Evolutionary conservation across 2,113 vertebrate species (phyloP).

Genomic region (Apteryx mantelli): DNA sequence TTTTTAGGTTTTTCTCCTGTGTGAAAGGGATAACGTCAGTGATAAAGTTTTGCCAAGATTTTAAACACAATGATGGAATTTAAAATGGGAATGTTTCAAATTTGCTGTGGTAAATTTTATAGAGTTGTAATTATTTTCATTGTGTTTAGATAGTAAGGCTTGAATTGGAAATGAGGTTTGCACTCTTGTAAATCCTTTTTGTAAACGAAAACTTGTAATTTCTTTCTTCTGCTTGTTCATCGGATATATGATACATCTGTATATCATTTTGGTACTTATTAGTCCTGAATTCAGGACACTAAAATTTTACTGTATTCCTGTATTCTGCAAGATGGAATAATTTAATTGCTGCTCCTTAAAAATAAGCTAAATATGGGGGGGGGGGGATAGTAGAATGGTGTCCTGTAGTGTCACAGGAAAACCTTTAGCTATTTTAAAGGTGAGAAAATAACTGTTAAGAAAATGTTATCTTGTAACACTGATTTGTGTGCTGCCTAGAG

Average conservation of each 20-base stretch:
- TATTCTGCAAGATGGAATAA: neutral
- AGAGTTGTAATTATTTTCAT: neutral
- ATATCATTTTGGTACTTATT: neutral
- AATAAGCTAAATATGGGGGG: neutral
- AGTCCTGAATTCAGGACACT: neutral
- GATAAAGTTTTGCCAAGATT: neutral
- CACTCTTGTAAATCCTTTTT: neutral
- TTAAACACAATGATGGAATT: neutral
- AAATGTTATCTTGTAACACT: neutral
- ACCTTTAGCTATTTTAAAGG: neutral
- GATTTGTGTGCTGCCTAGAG: neutral
- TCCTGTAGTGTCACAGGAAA: neutral
- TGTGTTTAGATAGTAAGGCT: neutral
- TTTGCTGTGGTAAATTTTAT: neutral
- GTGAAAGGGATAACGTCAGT: neutral
- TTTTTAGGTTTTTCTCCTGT: fast-evolving
- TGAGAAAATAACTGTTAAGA: neutral
- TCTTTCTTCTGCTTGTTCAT: neutral
- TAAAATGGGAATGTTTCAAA: neutral
- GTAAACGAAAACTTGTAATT: neutral
- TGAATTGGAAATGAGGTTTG: neutral
- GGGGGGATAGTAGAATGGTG: neutral
- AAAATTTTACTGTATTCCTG: neutral
- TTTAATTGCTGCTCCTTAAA: neutral
- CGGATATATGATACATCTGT: neutral